These are phyloP conservation scores for Nycticebus coucang DNA, from an alignment of 2,113 vertebrate species.

Conservation along the genomic window DNA sequence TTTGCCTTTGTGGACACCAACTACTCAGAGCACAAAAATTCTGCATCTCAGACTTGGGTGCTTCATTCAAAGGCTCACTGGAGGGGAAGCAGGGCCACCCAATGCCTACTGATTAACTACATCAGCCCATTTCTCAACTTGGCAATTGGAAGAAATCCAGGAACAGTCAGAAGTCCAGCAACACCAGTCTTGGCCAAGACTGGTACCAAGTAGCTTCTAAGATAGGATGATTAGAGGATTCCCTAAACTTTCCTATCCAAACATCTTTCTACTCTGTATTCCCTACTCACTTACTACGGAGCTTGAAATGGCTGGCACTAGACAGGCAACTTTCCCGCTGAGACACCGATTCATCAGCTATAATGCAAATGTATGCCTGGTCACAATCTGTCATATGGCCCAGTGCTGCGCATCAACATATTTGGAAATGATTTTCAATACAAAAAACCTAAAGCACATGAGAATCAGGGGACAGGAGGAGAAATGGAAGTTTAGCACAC, in stretches of 20 bases:
- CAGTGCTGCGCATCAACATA: background rate
- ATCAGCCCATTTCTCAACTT: background rate
- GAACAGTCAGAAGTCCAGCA: background rate
- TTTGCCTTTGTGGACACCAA: constrained; percentile 54
- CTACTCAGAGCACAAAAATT: constrained; percentile 52
- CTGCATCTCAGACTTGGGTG: background rate
- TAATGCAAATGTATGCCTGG: background rate
- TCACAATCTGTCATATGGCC: background rate
- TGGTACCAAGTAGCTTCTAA: background rate
- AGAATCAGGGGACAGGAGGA: background rate
- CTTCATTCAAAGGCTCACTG: background rate
- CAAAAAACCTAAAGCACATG: background rate
- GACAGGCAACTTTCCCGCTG: too few species aligned
- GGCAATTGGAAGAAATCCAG: background rate
- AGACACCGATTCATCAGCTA: background rate
- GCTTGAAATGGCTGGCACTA: background rate
- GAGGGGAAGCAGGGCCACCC: background rate
- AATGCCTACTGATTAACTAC: background rate
- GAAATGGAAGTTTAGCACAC: background rate
- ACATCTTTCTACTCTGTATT: background rate
- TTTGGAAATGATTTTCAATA: constrained; percentile 2
- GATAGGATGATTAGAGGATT: background rate
- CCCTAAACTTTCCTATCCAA: background rate
- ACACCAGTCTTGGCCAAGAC: too few species aligned
- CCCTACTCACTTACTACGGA: background rate